Conservation (phyloP, 2,797 vertebrate genomes). For the Falco concolor region DNA sequence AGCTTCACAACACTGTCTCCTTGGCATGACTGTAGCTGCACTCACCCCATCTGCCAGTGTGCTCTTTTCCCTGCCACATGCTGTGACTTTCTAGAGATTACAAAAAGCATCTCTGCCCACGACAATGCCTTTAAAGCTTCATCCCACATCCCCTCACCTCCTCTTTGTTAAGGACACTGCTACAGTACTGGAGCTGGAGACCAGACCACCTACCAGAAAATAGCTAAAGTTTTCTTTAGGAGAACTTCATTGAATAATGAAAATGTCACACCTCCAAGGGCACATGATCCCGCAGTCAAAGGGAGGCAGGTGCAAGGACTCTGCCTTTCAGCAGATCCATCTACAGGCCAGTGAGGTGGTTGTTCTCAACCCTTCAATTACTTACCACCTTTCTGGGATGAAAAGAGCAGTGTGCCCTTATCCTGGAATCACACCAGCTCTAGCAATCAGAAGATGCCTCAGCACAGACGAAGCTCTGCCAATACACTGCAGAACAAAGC, state of each 20-base stretch:
- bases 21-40: not conserved
- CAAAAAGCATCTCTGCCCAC: not conserved
- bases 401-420: not conserved
- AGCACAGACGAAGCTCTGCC: not conserved
- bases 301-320: not conserved
- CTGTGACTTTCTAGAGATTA: conserved; percentile 7
- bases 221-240: not conserved
- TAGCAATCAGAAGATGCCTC: not conserved
- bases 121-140: not conserved
- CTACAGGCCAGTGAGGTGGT: not conserved
- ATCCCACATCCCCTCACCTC: not conserved
- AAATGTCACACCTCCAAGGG: not conserved
- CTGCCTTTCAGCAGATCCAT: not conserved
- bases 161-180: not conserved
- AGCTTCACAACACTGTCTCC: not conserved
- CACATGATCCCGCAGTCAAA: not conserved
- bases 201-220: not conserved
- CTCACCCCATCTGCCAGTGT: not conserved
- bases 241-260: not conserved
- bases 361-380: not conserved
- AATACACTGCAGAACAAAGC: not conserved
- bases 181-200: not conserved
- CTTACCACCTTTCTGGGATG: not conserved
- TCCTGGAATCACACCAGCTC: not conserved
- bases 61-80: conserved; percentile 21